phyloP scores from a whole-genome alignment of 2,113 vertebrate species.

The Chunga burmeisteri region DNA sequence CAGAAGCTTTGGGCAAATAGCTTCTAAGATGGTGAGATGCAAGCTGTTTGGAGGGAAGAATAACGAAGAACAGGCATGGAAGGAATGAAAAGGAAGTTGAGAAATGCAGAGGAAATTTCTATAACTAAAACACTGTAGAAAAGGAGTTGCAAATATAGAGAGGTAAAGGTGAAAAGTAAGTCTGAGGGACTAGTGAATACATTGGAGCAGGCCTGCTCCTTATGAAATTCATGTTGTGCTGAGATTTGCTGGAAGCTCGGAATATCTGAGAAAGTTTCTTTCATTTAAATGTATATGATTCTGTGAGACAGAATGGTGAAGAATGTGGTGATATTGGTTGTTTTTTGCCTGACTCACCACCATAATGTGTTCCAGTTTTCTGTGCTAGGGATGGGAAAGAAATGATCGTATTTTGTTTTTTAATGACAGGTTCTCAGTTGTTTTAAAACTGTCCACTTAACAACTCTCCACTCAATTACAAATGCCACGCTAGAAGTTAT shows the following conservation, averaged over 20 bases:
- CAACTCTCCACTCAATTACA: background rate
- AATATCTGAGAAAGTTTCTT: background rate
- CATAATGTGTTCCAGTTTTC: background rate
- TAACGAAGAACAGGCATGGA: background rate
- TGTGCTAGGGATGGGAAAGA: background rate
- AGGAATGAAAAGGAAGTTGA: background rate
- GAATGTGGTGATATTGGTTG: background rate
- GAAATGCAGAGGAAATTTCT: background rate
- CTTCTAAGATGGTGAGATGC: background rate
- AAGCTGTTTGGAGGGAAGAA: background rate
- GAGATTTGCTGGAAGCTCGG: background rate
- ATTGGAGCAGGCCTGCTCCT: background rate
- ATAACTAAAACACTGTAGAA: background rate
- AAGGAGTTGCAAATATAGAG: background rate
- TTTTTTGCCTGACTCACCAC: background rate
- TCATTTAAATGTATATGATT: background rate
- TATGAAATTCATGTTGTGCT: background rate
- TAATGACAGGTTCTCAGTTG: background rate
- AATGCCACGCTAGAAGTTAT: background rate
- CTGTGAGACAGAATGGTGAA: background rate
- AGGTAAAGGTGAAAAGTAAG: background rate
- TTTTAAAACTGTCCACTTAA: slow-evolving; percentile 21
- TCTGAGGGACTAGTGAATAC: background rate
- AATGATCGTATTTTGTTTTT: background rate
- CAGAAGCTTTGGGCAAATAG: background rate